phyloP scores from a whole-genome alignment of 2,888 invertebrate species.

The Cremastobaeus sp. region DNA sequence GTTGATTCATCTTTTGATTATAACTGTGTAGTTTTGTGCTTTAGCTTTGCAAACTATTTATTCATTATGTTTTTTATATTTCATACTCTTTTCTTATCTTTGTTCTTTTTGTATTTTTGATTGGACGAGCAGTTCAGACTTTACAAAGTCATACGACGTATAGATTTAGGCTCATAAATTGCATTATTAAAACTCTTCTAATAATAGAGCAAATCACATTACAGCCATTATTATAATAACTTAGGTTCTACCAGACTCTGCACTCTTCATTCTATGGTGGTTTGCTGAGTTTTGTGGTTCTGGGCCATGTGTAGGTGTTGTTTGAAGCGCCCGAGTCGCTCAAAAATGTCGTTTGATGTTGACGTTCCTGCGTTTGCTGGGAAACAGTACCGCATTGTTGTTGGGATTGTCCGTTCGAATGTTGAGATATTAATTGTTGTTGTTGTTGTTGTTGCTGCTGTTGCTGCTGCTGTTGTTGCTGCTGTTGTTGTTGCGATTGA shows the following conservation, averaged over 20 bases:
- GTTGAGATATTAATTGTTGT: constrained; percentile 53
- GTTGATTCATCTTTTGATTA: constrained; percentile 48
- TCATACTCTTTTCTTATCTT: constrained; percentile 35
- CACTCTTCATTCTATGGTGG: constrained; percentile 75
- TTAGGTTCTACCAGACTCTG: constrained; percentile 71
- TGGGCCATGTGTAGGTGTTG: constrained; percentile 75
- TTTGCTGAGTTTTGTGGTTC: constrained; percentile 75
- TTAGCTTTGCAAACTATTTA: constrained; percentile 24
- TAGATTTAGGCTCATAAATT: constrained; percentile 61
- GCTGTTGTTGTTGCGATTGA: constrained; percentile 64
- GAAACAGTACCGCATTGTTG: constrained; percentile 68
- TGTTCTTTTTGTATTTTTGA: constrained; percentile 51
- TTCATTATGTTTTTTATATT: constrained; percentile 24
- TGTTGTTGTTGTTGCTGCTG: constrained; percentile 63
- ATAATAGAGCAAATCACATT: constrained; percentile 65
- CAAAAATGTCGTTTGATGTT: constrained; percentile 65
- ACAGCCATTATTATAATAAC: constrained; percentile 77
- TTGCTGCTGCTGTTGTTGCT: constrained; percentile 61
- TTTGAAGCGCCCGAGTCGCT: constrained; percentile 68
- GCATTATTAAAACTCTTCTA: constrained; percentile 61
- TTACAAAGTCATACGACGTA: constrained; percentile 56
- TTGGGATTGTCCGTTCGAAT: constrained; percentile 60
- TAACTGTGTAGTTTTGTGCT: constrained; percentile 54
- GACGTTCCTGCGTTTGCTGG: constrained; percentile 64
- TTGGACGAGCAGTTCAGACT: constrained; percentile 62